Base-by-base conservation (phyloP, 2,888 invertebrate species). In the Acanthococcus lagerstroemiae region DNA sequence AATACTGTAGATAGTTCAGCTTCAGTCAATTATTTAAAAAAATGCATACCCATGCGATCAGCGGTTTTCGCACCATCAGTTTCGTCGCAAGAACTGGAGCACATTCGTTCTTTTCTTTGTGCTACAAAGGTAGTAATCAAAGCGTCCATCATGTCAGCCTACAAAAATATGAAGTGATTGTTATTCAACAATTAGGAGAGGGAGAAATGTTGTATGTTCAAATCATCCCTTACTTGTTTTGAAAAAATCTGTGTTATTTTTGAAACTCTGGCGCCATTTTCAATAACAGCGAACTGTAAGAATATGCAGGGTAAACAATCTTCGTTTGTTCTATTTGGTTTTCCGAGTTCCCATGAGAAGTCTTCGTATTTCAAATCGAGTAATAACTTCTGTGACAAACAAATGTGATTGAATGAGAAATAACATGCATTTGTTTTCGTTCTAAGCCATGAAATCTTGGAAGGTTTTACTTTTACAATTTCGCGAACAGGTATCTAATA, bases 301-400 rank as follows among this genome's bases (percentile, higher is more conserved):
- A 95, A 94, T 69, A 96, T 81, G 75, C 94, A 95, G 7, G 95
- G 94, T 71, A 93, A 80, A 73, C 92, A 90, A 75, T 94, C 89
- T 19, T 83, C 82, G 73, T 80, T 80, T 73, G 88, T 87, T 73
- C 89, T 87, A 0, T 89, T 88, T 0, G 90, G 88, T 73, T 91
- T 85, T 0, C 91, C 91, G 76, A 88, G 88, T 76, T 94, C 93
- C 93, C 95, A 95, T 17, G 90, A 91, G 70, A 95, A 78, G 73
- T 95, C 90, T 73, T 92, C 90, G 73, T 90, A 95, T 54, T 87
- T 83, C 55, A 95, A 80, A 24, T 93, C 91, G 56, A 94, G 78
- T 45, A 93, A 78, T 54, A 93, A 82, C 69, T 87, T 88, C 93
- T 93, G 76, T 24, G 76, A 75, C 67, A 69, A 68, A 69, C 27